Evolutionary conservation across 2,797 vertebrate genomes (phyloP).

Genomic region (Ara ararauna): DNA sequence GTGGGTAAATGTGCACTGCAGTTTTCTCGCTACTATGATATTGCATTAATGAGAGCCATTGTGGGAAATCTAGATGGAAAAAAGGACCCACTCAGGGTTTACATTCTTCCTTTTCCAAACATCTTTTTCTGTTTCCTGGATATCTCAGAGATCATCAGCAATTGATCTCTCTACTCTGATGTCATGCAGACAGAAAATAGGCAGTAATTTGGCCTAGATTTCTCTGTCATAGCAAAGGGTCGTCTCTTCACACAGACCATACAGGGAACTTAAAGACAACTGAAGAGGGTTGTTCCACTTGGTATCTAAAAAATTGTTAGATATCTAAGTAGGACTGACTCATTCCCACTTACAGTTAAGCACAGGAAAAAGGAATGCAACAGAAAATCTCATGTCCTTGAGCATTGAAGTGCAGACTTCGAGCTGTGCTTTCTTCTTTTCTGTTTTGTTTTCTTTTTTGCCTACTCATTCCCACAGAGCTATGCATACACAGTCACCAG

Average conservation of each 20-base stretch:
- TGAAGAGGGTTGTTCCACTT: background rate
- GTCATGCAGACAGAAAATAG: background rate
- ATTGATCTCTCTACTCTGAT: fast-evolving
- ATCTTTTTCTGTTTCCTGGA: background rate
- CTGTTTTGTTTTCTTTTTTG: background rate
- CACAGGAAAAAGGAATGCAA: background rate
- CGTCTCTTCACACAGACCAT: background rate
- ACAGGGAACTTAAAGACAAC: background rate
- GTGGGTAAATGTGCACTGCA: background rate
- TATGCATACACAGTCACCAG: background rate
- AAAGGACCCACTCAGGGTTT: fast-evolving
- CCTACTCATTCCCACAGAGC: background rate
- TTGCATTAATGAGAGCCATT: background rate
- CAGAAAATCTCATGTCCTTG: background rate
- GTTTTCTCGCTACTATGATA: background rate
- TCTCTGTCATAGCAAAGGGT: background rate
- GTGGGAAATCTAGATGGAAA: background rate
- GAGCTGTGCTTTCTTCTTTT: background rate
- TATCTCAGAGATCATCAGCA: background rate
- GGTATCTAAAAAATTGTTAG: background rate
- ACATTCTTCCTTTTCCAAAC: background rate
- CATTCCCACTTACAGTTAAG: background rate
- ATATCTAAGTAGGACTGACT: background rate
- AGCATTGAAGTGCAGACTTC: background rate
- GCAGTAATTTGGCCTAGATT: background rate